Base-by-base conservation (phyloP, 2,113 vertebrate species). In the Ammodytes dubius region DNA sequence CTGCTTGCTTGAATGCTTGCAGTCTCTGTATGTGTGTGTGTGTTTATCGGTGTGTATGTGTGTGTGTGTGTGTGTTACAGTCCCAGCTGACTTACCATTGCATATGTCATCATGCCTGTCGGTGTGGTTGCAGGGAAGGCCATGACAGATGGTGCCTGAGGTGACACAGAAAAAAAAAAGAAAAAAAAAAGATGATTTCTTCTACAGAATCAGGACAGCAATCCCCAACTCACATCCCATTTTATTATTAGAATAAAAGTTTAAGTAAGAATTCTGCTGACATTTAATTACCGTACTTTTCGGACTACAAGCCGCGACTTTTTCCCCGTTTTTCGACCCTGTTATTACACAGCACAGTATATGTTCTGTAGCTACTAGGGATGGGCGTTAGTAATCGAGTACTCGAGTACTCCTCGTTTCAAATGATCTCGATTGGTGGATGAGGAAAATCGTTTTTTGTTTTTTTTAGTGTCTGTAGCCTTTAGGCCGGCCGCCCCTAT, bases 61-160 rank as follows among this genome's bases (percentile, higher is more conserved):
- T 7, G 12, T 1, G 40, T 19, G 60, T 46, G 71, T 42, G n/a
- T 17, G 53, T 8, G 10, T 79, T 82, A 63, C 66, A 50, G 10
- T 79, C 84, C 66, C 66, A 50, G 77, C 78, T 46, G 57, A 97
- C 97, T 97, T 89, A 99, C 98, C 94, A 99, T 96, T 83, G 95
- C 94, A 35, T 97, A 99, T 94, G 96, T 96, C 96, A 98, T 96
- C 95, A 98, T 97, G 88, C 97, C 97, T 2, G 97, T 97, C 6
- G 98, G 97, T 37, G 98, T 98, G 49, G 97, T 99, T 88, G 97
- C 97, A 88, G 98, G 97, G 91, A 97, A 99, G 19, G 97, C 97
- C 97, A 99, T 97, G 81, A 99, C 95, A 42, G 98, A 97, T 7
- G 97, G 97, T 47, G 97, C 97, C 98, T 99, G 88, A 85, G 39